phyloP scores from a whole-genome alignment of 2,113 vertebrate genomes.

The Girardinichthys multiradiatus region DNA sequence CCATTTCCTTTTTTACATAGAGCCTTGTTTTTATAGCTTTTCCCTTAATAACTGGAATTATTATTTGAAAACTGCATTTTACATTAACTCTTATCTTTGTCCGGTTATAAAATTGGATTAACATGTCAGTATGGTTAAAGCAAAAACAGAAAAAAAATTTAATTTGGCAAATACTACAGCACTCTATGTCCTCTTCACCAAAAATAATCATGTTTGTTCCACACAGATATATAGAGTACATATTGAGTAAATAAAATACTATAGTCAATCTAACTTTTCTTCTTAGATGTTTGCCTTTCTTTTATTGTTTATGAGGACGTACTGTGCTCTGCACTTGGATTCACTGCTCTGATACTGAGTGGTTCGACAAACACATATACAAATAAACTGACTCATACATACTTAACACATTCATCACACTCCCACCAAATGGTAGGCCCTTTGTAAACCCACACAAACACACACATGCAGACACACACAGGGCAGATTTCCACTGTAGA shows the following conservation, averaged over 20 bases:
- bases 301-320: not conserved
- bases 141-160: not conserved
- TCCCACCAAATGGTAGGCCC: slow-evolving; percentile 50
- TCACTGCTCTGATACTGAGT: slow-evolving; percentile 23
- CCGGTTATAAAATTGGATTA: too few relatives aligned
- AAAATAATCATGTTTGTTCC: not conserved
- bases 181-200: not conserved
- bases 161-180: too few relatives aligned
- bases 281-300: not conserved
- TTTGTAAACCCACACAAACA: slow-evolving; percentile 17
- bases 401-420: slow-evolving; percentile 56
- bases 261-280: not conserved
- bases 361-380: slow-evolving; percentile 38
- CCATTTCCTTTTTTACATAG: not conserved
- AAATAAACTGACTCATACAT: slow-evolving; percentile 58
- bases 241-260: not conserved
- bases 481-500: slow-evolving; percentile 43
- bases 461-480: slow-evolving; percentile 17
- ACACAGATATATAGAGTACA: not conserved
- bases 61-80: not conserved
- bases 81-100: not conserved
- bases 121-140: not conserved
- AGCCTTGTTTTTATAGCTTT: not conserved
- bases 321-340: slow-evolving; percentile 11
- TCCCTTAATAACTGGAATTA: not conserved